Evolutionary conservation across 1,140 invertebrate genomes (phyloP).

Genomic region (Aphelenchoides besseyi): DNA sequence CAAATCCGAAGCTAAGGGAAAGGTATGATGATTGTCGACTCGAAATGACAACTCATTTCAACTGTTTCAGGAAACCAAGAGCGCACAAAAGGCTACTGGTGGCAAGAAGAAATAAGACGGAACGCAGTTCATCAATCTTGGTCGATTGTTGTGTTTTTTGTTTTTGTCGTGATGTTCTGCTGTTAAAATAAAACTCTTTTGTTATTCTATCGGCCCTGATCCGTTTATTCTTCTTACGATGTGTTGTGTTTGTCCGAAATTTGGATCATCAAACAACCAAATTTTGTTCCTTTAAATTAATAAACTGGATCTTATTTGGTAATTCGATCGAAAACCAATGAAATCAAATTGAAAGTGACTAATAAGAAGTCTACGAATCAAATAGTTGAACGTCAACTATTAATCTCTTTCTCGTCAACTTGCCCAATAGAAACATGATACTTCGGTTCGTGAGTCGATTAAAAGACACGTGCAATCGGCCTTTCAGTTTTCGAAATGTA

Average conservation of each 20-base stretch:
- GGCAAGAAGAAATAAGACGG: constrained; percentile 36
- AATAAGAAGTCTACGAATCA: too few relatives aligned
- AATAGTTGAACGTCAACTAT: too few relatives aligned
- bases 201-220: background rate
- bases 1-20: constrained; percentile 44
- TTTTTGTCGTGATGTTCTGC: background rate
- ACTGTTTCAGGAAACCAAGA: constrained; percentile 22
- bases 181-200: background rate
- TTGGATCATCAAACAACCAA: too few relatives aligned
- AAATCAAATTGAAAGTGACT: too few relatives aligned
- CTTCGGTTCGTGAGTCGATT: too few relatives aligned
- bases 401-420: too few relatives aligned
- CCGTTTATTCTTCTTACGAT: background rate
- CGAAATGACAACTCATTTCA: background rate
- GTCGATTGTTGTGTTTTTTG: background rate
- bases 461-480: too few relatives aligned
- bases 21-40: constrained; percentile 29
- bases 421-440: too few relatives aligned
- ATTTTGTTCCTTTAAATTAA: background rate
- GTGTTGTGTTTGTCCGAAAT: background rate
- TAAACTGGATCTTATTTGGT: background rate
- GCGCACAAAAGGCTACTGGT: constrained; percentile 17
- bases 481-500: too few relatives aligned
- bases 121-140: background rate
- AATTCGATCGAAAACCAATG: too few relatives aligned